Conservation (phyloP, 2,797 vertebrate genomes). For the Dendrocincla tyrannina region DNA sequence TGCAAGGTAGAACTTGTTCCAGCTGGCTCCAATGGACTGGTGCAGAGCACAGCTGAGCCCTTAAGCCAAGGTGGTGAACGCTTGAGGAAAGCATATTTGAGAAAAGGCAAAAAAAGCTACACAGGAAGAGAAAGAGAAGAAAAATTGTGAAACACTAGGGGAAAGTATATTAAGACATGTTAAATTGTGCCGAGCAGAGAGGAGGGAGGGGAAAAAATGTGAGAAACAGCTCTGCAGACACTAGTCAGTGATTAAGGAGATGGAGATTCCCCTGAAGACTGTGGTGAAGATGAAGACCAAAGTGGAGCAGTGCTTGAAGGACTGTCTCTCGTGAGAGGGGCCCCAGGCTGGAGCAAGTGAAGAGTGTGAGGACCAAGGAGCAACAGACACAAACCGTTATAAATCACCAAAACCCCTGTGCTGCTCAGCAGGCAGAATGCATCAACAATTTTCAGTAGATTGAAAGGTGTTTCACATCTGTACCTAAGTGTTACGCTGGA, state of each 20-base stretch:
- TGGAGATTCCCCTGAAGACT: background rate
- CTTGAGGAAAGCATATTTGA: background rate
- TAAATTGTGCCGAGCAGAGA: background rate
- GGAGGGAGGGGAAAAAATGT: background rate
- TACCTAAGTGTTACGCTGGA: background rate
- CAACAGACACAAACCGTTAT: background rate
- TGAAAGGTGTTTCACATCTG: background rate
- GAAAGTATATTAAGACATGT: background rate
- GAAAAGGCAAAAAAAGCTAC: background rate
- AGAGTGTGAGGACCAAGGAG: background rate
- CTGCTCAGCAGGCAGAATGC: background rate
- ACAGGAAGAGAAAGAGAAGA: background rate
- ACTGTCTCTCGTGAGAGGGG: background rate
- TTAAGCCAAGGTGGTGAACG: background rate
- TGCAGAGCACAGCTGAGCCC: background rate
- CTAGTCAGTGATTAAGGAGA: background rate
- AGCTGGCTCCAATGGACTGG: background rate
- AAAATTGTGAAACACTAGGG: background rate
- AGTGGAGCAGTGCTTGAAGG: background rate
- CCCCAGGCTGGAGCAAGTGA: background rate
- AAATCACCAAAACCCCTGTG: accelerated
- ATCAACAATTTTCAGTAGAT: background rate
- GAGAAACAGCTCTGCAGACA: background rate
- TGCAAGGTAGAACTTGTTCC: background rate
- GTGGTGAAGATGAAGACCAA: background rate